Conservation (phyloP, 2,888 invertebrate genomes). For the Heteropelma amictum region DNA sequence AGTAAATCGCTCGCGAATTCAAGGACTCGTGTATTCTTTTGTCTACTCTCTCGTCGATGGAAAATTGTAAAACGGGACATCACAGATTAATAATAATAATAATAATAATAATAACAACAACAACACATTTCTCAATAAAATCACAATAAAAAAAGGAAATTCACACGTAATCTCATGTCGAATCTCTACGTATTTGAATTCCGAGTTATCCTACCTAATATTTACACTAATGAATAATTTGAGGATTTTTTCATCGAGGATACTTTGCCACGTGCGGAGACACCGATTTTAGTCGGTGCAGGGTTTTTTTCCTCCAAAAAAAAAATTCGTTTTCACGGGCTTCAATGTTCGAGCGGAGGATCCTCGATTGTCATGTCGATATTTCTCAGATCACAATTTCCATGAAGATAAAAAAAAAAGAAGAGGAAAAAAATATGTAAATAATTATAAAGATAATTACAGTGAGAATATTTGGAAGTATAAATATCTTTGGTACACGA, state of each 20-base stretch:
- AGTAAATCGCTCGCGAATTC: no score
- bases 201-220: slow-evolving; percentile 53
- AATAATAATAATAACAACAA: slow-evolving; percentile 8
- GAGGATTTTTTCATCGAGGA: not conserved
- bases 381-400: slow-evolving; percentile 54
- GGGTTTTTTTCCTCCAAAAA: no score
- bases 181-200: slow-evolving; percentile 30
- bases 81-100: slow-evolving; percentile 52
- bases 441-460: slow-evolving; percentile 41
- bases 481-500: slow-evolving; percentile 62
- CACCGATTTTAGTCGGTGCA: no score
- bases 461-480: slow-evolving; percentile 46
- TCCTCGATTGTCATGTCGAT: slow-evolving; percentile 59
- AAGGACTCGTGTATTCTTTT: not conserved
- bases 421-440: slow-evolving; percentile 26
- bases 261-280: no score
- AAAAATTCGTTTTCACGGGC: no score
- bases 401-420: slow-evolving; percentile 12
- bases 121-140: slow-evolving; percentile 5
- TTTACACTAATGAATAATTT: slow-evolving; percentile 52
- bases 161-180: slow-evolving; percentile 29
- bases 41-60: slow-evolving; percentile 22
- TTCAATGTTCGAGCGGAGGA: no score
- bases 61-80: slow-evolving; percentile 44
- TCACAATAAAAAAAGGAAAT: slow-evolving; percentile 38